These are phyloP conservation scores for Diglossa cyanea DNA, from an alignment of 2,797 vertebrate species.

Conservation along the genomic window DNA sequence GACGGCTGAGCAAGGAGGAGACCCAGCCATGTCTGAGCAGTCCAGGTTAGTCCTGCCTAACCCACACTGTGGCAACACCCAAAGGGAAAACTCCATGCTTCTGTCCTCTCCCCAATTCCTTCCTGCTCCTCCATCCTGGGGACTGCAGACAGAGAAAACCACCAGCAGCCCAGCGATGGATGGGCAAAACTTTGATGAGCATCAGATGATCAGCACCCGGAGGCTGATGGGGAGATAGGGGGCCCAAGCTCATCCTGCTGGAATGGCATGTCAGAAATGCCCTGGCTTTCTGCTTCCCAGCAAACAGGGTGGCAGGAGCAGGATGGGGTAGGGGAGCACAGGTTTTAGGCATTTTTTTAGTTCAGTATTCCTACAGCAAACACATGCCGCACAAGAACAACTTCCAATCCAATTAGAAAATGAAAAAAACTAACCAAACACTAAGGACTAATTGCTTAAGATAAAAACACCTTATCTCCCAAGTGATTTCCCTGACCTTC, in stretches of 20 bases:
- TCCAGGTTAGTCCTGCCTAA: not conserved
- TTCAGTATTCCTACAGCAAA: not conserved
- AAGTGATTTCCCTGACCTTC: not conserved
- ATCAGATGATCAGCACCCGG: not conserved
- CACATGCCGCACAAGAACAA: not conserved
- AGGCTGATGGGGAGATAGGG: not conserved
- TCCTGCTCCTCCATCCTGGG: not conserved
- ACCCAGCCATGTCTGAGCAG: rapidly evolving
- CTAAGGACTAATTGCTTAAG: conserved; percentile 9
- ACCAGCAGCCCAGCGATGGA: not conserved
- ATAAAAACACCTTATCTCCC: conserved; percentile 43
- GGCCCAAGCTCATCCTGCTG: not conserved
- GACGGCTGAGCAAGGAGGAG: not conserved
- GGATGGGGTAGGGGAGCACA: not conserved
- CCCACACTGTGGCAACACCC: rapidly evolving
- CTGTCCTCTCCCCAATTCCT: not conserved
- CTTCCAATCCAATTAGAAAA: not conserved
- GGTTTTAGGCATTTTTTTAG: not conserved
- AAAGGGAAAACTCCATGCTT: not conserved
- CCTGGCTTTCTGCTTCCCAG: not conserved
- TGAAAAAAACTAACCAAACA: not conserved
- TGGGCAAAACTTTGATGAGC: not conserved
- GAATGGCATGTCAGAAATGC: not conserved
- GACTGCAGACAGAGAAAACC: not conserved
- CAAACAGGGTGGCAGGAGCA: not conserved